Evolutionary conservation across 2,113 vertebrate species (phyloP).

Genomic region (Gambusia holbrooki): DNA sequence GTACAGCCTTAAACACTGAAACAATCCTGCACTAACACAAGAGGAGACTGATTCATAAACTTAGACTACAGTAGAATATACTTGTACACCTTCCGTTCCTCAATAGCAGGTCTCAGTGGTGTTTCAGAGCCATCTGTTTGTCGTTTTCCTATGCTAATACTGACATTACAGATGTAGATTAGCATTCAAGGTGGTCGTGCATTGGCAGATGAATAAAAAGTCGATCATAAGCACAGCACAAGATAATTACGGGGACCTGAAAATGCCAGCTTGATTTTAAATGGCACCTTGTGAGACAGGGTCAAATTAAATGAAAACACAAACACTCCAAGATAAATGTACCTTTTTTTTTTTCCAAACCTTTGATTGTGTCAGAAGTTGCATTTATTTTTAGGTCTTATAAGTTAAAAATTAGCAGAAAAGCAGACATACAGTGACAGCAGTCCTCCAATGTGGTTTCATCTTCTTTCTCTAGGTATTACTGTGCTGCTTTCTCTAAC

Average conservation of each 20-base stretch:
- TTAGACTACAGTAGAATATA: constrained; percentile 5
- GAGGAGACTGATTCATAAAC: constrained; percentile 21
- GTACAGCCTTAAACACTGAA: neutral
- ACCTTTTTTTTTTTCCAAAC: constrained; percentile 5
- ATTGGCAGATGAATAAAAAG: constrained; percentile 34
- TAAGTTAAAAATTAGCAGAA: constrained; percentile 4
- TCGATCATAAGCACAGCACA: constrained; percentile 16
- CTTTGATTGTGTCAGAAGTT: constrained; percentile 3
- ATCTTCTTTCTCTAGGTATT: constrained; percentile 79
- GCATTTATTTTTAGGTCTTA: constrained; percentile 28
- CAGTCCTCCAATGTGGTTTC: constrained; percentile 1
- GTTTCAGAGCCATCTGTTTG: constrained; percentile 32
- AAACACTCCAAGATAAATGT: constrained; percentile 29
- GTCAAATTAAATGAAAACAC: constrained; percentile 32
- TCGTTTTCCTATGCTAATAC: constrained; percentile 48
- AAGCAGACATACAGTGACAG: constrained; percentile 12
- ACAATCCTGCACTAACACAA: constrained; percentile 10
- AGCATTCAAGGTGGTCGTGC: constrained; percentile 31
- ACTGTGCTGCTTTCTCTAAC: constrained; percentile 92
- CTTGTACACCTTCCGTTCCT: neutral
- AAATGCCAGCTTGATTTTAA: constrained; percentile 50
- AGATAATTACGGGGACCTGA: constrained; percentile 35
- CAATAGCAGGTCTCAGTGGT: neutral
- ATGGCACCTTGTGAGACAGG: constrained; percentile 31
- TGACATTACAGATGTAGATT: constrained; percentile 52